Percentiles rank a stretch among this genome's conserved stretches.
Evolutionary conservation across 2,113 vertebrate genomes (phyloP).

Genomic region (Nycticorax nycticorax): DNA sequence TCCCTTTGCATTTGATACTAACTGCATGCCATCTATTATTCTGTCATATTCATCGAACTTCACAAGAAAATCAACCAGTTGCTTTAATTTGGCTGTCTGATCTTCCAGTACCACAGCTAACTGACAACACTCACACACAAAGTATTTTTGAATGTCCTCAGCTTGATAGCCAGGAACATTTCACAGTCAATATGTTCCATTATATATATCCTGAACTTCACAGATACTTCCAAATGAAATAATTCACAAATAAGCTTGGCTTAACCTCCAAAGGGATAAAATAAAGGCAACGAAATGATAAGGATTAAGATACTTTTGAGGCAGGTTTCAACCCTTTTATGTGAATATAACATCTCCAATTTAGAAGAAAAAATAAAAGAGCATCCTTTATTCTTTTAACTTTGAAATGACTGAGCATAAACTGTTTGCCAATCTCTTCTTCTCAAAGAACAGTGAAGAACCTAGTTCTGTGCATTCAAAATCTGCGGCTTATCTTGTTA

Average conservation of each 20-base stretch:
- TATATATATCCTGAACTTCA: conserved; percentile 41
- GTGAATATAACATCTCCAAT: background rate
- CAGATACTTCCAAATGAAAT: conserved; percentile 26
- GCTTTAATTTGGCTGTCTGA: conserved; percentile 53
- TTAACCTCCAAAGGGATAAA: conserved; percentile 41
- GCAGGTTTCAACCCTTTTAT: conserved; percentile 12
- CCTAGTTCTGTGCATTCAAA: background rate
- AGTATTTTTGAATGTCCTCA: background rate
- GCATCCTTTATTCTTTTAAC: background rate
- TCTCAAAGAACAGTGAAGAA: background rate
- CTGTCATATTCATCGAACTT: conserved; percentile 67
- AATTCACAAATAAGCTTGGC: conserved; percentile 40
- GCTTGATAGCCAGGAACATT: conserved; percentile 22
- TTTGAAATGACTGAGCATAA: background rate
- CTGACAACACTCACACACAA: conserved; percentile 24
- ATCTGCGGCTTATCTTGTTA: background rate
- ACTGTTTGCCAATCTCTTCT: background rate
- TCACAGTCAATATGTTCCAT: conserved; percentile 29
- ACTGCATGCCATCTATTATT: conserved; percentile 43
- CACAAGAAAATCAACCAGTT: conserved; percentile 52
- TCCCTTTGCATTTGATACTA: conserved; percentile 42
- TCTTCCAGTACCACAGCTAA: conserved; percentile 18
- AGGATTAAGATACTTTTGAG: conserved; percentile 29
- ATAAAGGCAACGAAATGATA: conserved; percentile 28
- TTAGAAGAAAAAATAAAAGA: conserved; percentile 22